Percentiles rank a stretch among this genome's conserved stretches.
These are phyloP conservation scores for Rhagium mordax DNA, from an alignment of 2,888 invertebrate species.

Conservation along the genomic window DNA sequence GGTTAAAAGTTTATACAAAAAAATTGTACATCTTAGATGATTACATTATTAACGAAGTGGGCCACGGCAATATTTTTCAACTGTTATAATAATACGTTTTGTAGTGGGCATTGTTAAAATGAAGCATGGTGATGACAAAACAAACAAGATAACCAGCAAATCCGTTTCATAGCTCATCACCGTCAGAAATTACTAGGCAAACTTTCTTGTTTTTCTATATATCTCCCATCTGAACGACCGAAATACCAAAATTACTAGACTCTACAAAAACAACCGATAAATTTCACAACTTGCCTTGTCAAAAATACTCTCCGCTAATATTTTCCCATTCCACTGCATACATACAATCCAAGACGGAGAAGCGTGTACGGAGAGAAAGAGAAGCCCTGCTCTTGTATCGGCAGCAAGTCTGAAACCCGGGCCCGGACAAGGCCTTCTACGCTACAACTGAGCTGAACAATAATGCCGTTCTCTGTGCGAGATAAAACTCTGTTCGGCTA, in stretches of 20 bases:
- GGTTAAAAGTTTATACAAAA: too few species aligned
- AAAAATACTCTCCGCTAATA: background rate
- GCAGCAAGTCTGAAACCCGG: constrained; percentile 25
- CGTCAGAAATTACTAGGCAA: background rate
- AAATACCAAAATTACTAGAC: background rate
- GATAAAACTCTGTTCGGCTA: constrained; percentile 35
- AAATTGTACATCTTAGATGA: too few species aligned
- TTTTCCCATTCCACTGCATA: background rate
- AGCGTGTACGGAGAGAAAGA: background rate
- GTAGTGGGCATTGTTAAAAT: background rate
- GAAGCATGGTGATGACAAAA: background rate
- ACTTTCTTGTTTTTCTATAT: background rate
- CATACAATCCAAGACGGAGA: background rate
- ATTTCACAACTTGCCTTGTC: background rate
- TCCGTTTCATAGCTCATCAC: background rate
- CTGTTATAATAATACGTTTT: too few species aligned
- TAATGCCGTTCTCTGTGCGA: constrained; percentile 35
- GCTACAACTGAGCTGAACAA: constrained; percentile 36
- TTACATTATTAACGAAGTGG: background rate
- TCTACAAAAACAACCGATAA: constrained; percentile 11
- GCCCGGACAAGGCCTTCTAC: constrained; percentile 35
- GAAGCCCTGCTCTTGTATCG: background rate
- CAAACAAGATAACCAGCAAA: background rate
- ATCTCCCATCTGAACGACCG: background rate
- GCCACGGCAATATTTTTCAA: too few species aligned